Percentiles rank a stretch among this genome's conserved stretches.
These are phyloP conservation scores for Theropithecus gelada DNA, from an alignment of 2,113 vertebrate species.

Conservation along the genomic window DNA sequence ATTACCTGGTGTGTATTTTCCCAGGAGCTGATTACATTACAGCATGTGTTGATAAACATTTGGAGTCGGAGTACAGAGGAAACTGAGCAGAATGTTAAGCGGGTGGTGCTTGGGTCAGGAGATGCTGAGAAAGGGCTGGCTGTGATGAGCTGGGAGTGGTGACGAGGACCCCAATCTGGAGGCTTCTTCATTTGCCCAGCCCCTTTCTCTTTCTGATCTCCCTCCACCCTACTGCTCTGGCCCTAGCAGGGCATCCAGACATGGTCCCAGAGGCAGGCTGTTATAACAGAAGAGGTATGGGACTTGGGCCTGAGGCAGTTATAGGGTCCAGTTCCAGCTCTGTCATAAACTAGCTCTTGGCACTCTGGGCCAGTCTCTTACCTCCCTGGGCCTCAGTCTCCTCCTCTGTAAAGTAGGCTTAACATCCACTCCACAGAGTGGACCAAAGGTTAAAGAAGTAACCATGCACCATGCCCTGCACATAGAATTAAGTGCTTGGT, in stretches of 20 bases:
- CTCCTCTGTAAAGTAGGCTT: not conserved
- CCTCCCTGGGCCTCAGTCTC: not conserved
- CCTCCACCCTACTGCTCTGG: not conserved
- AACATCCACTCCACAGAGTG: not conserved
- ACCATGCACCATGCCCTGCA: not conserved
- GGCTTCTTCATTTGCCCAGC: not conserved
- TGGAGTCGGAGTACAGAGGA: slow-evolving; percentile 71
- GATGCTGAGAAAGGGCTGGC: not conserved
- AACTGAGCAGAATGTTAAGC: slow-evolving; percentile 75
- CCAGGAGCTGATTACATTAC: slow-evolving; percentile 85
- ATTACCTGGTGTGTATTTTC: slow-evolving; percentile 85
- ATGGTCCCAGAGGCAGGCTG: not conserved
- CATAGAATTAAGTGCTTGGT: not conserved
- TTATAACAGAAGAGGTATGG: not conserved
- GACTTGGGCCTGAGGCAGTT: not conserved
- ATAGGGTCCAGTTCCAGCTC: not conserved
- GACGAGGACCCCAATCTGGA: fast-evolving
- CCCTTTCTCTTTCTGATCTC: not conserved
- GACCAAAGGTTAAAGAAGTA: not conserved
- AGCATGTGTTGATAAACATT: slow-evolving; percentile 87
- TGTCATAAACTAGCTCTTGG: not conserved
- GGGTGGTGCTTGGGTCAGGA: not conserved
- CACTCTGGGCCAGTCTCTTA: not conserved
- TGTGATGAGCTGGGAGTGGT: not conserved
- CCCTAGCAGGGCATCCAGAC: not conserved